Base-by-base conservation (phyloP, 2,888 invertebrate genomes). In the Yponomeuta malinellus region DNA sequence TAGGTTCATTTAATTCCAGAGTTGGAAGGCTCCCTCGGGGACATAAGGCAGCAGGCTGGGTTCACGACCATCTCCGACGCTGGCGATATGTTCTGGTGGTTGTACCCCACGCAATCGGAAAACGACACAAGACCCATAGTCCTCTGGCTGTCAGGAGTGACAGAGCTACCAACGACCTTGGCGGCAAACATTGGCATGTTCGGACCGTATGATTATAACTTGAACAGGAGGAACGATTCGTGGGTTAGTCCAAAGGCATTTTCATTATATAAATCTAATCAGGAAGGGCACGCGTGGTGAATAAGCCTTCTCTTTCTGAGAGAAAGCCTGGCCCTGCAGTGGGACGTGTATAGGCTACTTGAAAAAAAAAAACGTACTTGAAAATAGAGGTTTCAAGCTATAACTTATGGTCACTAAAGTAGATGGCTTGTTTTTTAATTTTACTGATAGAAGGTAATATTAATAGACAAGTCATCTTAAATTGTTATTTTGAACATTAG, bases 121-220 rank as follows among this genome's bases (percentile, higher is more conserved):
- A 91, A 93, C 0, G 86, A 88, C 8, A 88, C 93, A 74, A 93
- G 93, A 66, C 98, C 98, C 0, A 82, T 97, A 48, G 89, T 97
- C 15, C 93, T 98, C 70, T 98, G 98, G 97, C 88, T 98, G n/a
- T 95, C 97, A 91, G 98, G 98, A 59, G 96, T 97, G 0, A 97
- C 96, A 0, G 97, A 94, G 8, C 93, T 94, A 0, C 95, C 96
- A 0, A 95, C 96, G 0, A 95, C 96, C n/a, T 94, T 96, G 8
- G 95, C 95, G 81, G 98, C 98, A 23, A 98, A 98, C 82, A 97
- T 98, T 79, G 94, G 94, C 76, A 97, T 97, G 88, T 86, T 97
- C 71, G 97, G 97, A 2, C 97, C 97, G 0, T 86, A 95, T 66
- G 95, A 96, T 79, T 82, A 93, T 0, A 86, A 95, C 72, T 86